Base-by-base conservation (phyloP, 1,140 invertebrate genomes). In the Listronotus oregonensis region DNA sequence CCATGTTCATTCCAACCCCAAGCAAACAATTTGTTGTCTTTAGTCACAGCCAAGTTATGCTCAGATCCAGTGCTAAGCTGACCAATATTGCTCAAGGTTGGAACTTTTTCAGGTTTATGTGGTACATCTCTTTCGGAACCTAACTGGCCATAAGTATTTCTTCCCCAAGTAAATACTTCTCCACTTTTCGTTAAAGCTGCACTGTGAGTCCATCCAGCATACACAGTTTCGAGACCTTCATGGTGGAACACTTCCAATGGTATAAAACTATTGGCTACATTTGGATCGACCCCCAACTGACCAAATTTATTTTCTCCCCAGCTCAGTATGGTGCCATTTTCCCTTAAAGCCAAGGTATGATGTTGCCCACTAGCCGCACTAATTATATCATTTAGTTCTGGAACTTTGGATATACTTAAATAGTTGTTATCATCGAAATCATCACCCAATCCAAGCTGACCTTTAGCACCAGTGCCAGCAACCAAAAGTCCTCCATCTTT, bases 1-100 rank as follows among this genome's bases (percentile, higher is more conserved):
- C 90, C 89, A 80, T 95, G 93, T 71, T 95, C 93, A 80, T 95
- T 95, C 92, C 92, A 95, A 6, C 93, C 93, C 92, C 92, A 94
- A n/a, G 87, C 86, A 62, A 86, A 87, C 3, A 93, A 70, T 44
- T 81, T 78, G 15, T 85, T 85, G 63, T 84, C 78, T 40, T 79
- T 84, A 79, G 82, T 82, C 73, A 86, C 75, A 15, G 82, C 84
- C 47, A 94, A 70, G 56, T 88, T 90, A 73, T 94, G 92, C 76
- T 94, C 91, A 0, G 92, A 90, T 9, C 92, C 92, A 72, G 89
- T 80, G 60, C 83, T 84, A 15, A 92, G 64, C 73, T 87, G 82
- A 61, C 73, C 72, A 9, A 89, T 77, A 65, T 80, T 72, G 66
- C 77, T 54, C 9, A 78, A 68, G 63, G 74, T 80, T 76, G 74